These are phyloP conservation scores for Dione juno DNA, from an alignment of 2,888 invertebrate genomes.

Conservation along the genomic window DNA sequence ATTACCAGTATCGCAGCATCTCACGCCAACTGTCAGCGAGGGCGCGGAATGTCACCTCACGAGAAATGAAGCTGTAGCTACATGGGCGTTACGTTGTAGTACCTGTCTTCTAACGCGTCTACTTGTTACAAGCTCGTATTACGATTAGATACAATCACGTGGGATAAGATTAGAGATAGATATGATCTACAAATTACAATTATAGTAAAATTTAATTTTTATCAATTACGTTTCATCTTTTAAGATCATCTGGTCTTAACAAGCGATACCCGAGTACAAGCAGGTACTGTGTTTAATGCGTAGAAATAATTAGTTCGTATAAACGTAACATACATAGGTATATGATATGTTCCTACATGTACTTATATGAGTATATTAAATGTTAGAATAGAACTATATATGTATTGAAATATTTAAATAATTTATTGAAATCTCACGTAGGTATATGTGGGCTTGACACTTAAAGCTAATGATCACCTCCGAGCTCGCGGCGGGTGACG, in stretches of 20 bases:
- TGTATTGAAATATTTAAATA: background rate
- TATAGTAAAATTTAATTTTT: background rate
- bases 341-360: background rate
- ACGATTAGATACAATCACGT: background rate
- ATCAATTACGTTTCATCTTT: background rate
- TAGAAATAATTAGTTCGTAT: background rate
- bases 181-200: background rate
- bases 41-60: constrained; percentile 3
- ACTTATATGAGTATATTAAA: background rate
- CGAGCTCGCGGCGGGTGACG: background rate
- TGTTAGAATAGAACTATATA: background rate
- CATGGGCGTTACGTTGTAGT: background rate
- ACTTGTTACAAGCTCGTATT: background rate
- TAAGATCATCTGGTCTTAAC: background rate
- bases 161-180: background rate
- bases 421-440: background rate
- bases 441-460: constrained; percentile 3
- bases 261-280: too few relatives aligned
- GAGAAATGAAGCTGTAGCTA: background rate
- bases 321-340: background rate
- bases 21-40: background rate
- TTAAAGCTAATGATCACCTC: constrained; percentile 16
- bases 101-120: background rate
- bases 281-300: background rate
- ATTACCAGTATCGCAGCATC: constrained; percentile 24